phyloP scores from a whole-genome alignment of 2,113 vertebrate species.

The Macquaria australasica region DNA sequence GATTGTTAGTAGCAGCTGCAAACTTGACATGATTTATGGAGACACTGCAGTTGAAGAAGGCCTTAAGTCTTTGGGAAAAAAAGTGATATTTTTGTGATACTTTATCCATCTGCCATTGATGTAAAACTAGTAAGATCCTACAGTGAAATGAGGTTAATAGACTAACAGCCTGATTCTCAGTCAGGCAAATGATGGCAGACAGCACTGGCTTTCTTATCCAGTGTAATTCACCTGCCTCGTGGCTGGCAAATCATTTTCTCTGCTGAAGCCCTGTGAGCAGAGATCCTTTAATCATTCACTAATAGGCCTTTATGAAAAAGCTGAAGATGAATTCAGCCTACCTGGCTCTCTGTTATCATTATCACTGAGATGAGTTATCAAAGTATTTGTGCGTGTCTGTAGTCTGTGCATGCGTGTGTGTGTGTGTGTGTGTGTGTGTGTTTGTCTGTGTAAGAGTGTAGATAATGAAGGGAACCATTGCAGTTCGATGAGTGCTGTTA shows the following conservation, averaged over 20 bases:
- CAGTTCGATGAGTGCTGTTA: conserved; percentile 71
- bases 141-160: conserved; percentile 77
- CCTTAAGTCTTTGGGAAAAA: conserved; percentile 2
- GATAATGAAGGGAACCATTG: conserved; percentile 62
- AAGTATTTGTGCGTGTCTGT: conserved; percentile 72
- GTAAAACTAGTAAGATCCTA: conserved; percentile 65
- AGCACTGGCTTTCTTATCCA: conserved; percentile 73
- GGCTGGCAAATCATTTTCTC: conserved; percentile 76
- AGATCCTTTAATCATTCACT: conserved; percentile 83
- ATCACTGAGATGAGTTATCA: conserved; percentile 76
- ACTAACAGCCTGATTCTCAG: conserved; percentile 74
- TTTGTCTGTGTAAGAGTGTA: conserved; percentile 45
- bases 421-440: conserved; percentile 49
- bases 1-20: conserved; percentile 29
- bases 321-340: conserved; percentile 82
- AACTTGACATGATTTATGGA: conserved; percentile 34
- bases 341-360: conserved; percentile 78
- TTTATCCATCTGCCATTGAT: conserved; percentile 58
- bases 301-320: conserved; percentile 83
- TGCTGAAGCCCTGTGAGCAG: conserved; percentile 72
- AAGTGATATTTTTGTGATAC: conserved; percentile 33
- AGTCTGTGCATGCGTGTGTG: conserved; percentile 36
- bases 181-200: conserved; percentile 76
- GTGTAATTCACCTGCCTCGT: conserved; percentile 74
- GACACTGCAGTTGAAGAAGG: conserved; percentile 16